Conservation (phyloP, 2,113 vertebrate genomes). For the Corydoras sp. region DNA sequence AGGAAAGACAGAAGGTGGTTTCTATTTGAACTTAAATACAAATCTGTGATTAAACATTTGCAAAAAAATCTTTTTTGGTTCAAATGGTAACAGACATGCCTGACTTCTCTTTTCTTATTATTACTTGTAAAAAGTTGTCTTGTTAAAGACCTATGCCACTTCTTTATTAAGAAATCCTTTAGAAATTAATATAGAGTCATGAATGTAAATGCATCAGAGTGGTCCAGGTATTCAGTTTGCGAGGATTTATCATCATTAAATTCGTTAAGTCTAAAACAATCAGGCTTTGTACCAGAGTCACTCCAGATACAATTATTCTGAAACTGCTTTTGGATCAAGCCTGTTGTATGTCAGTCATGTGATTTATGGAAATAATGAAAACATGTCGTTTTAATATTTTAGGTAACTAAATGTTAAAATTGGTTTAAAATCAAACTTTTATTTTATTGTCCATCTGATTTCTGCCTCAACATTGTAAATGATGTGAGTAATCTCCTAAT, state of each 20-base stretch:
- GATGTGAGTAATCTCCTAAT: no score
- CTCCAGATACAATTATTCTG: constrained; percentile 26
- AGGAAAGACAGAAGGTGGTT: no score
- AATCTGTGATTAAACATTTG: no score
- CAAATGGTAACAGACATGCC: no score
- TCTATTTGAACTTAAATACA: no score
- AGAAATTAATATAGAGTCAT: constrained; percentile 1
- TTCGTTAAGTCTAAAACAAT: constrained; percentile 22
- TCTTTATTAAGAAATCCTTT: background rate
- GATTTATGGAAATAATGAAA: background rate
- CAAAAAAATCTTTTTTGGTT: no score
- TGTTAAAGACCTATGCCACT: background rate
- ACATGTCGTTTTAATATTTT: background rate
- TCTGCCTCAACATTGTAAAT: no score
- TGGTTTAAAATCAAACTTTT: no score
- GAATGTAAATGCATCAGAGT: constrained; percentile 9
- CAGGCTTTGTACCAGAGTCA: constrained; percentile 10
- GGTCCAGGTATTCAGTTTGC: constrained; percentile 16
- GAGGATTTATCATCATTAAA: constrained; percentile 26
- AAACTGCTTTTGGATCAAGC: background rate
- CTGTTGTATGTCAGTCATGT: background rate
- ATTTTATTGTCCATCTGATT: no score
- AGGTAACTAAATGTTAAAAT: no score
- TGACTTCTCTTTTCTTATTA: no score
- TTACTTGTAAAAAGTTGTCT: no score